A percentile compares a stretch with the other conserved stretches of the same genome.
These are phyloP conservation scores for Agrotis exclamationis DNA, from an alignment of 2,888 invertebrate species.

Conservation along the genomic window DNA sequence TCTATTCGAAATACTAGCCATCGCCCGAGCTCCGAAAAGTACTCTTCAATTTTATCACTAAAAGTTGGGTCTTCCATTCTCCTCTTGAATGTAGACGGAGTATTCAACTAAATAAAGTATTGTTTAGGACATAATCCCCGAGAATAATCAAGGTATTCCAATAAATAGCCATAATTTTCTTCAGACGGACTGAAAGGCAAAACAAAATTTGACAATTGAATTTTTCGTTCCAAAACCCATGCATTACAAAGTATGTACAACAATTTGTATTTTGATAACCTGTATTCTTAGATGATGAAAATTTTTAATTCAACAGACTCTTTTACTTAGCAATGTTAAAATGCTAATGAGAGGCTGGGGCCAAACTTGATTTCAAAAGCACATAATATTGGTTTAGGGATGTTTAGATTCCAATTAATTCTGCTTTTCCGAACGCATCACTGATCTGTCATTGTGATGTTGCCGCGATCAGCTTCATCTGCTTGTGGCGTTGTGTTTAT, in stretches of 20 bases:
- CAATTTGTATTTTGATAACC: background rate
- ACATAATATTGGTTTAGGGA: too few relatives aligned
- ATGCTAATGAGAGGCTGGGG: too few relatives aligned
- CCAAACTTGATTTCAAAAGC: too few relatives aligned
- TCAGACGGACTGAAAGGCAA: slow-evolving; percentile 58
- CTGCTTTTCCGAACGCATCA: slow-evolving; percentile 6
- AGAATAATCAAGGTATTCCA: slow-evolving; percentile 53
- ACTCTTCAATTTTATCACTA: slow-evolving; percentile 93
- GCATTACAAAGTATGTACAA: too few relatives aligned
- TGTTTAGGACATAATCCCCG: slow-evolving; percentile 56
- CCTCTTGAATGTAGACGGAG: slow-evolving; percentile 29
- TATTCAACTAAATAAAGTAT: slow-evolving; percentile 60
- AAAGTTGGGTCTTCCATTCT: slow-evolving; percentile 88
- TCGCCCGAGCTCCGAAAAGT: slow-evolving; percentile 93
- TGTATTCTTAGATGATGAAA: too few relatives aligned
- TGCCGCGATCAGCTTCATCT: background rate
- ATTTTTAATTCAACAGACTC: too few relatives aligned
- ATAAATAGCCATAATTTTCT: slow-evolving; percentile 67
- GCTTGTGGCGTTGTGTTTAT: slow-evolving; percentile 23
- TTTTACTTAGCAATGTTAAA: too few relatives aligned
- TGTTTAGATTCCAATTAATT: too few relatives aligned
- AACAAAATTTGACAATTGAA: slow-evolving; percentile 72
- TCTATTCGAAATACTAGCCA: slow-evolving; percentile 88
- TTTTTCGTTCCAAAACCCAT: slow-evolving; percentile 61
- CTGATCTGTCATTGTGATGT: background rate